phyloP scores from a whole-genome alignment of 2,113 vertebrate genomes.

The Gallinago undulata region DNA sequence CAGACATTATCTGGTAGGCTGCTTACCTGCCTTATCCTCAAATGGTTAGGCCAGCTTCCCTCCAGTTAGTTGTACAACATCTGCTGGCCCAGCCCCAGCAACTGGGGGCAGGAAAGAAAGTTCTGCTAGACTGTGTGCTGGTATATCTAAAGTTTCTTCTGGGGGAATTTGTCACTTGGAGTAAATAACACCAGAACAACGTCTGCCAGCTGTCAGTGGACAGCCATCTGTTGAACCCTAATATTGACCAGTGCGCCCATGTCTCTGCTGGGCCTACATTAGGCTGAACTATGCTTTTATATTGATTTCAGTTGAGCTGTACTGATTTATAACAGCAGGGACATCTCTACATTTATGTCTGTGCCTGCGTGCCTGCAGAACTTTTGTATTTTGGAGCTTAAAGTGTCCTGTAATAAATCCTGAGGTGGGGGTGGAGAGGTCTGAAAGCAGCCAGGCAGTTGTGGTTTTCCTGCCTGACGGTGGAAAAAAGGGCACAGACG shows the following conservation, averaged over 20 bases:
- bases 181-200: background rate
- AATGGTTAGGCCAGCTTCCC: background rate
- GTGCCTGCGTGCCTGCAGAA: background rate
- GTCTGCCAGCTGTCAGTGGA: background rate
- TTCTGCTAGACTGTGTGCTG: background rate
- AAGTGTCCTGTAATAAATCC: background rate
- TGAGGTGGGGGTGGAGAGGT: background rate
- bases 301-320: background rate
- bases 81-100: slow-evolving; percentile 20
- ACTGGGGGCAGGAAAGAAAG: background rate
- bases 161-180: background rate
- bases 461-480: background rate
- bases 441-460: background rate
- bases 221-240: background rate
- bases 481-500: background rate
- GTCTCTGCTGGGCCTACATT: background rate
- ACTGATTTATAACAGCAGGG: background rate
- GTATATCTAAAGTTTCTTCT: background rate
- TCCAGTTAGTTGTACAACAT: background rate
- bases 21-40: background rate
- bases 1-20: slow-evolving; percentile 14
- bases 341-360: background rate
- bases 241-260: accelerated
- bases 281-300: background rate
- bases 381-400: background rate